phyloP scores from a whole-genome alignment of 37 sponge, comb jelly and placozoan genomes.

The Eunapius fragilis region DNA sequence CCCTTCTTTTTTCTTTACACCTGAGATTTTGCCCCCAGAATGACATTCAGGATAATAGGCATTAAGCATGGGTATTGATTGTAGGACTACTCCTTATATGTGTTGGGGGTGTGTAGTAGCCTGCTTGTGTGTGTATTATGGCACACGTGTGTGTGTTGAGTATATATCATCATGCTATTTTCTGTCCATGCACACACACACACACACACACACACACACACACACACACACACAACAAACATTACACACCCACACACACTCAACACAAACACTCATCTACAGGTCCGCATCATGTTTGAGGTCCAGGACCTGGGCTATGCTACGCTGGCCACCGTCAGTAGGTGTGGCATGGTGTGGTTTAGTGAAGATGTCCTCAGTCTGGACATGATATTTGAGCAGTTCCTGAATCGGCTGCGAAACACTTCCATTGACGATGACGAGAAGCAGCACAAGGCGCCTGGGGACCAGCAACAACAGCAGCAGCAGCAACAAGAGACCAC shows the following conservation, averaged over 20 bases:
- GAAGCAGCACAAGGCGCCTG: conserved; percentile 25
- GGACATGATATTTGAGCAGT: conserved; percentile 95
- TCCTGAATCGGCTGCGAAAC: conserved; percentile 67
- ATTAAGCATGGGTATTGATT: no score
- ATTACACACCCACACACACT: not conserved
- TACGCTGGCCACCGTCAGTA: conserved; percentile 96
- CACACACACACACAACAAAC: not conserved
- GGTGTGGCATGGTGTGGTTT: conserved; percentile 99
- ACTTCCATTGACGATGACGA: conserved; percentile 91
- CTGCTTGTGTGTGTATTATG: no score
- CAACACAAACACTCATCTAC: no score
- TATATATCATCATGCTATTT: not conserved
- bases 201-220: not conserved
- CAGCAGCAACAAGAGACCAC: conserved; percentile 21
- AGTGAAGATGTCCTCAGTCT: conserved; percentile 93
- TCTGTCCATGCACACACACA: not conserved
- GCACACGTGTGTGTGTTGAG: not conserved
- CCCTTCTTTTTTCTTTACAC: no score
- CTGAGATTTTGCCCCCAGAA: no score
- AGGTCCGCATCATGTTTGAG: conserved; percentile 97
- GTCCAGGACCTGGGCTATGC: conserved; percentile 97
- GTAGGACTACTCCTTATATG: no score
- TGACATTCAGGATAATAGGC: no score
- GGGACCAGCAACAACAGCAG: not conserved
- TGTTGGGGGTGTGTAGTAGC: no score